phyloP scores from a whole-genome alignment of 2,113 vertebrate species.

The Scomber scombrus region DNA sequence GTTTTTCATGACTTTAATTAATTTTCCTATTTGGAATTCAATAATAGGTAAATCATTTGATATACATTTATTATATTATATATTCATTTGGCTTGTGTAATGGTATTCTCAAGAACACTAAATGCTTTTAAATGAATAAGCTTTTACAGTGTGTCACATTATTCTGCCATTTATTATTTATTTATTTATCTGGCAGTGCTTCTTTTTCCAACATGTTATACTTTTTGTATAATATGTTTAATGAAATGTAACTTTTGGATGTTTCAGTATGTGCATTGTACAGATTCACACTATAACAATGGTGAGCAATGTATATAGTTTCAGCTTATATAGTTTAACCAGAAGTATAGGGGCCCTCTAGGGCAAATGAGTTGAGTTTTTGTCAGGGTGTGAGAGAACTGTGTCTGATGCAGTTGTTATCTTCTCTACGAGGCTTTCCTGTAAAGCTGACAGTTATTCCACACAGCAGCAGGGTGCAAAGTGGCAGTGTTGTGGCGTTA shows the following conservation, averaged over 20 bases:
- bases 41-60: background rate
- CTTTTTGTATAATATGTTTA: background rate
- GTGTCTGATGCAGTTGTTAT: background rate
- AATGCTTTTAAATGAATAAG: too few relatives aligned
- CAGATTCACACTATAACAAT: background rate
- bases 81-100: background rate
- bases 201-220: background rate
- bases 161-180: too few relatives aligned
- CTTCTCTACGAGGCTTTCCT: conserved; percentile 29
- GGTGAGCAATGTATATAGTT: background rate
- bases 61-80: background rate
- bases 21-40: conserved; percentile 2
- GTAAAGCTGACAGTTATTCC: conserved; percentile 57
- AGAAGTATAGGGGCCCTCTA: background rate
- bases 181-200: too few relatives aligned
- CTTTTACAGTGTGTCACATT: too few relatives aligned
- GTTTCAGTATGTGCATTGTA: background rate
- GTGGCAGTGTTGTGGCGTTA: conserved; percentile 70
- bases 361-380: background rate
- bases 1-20: conserved; percentile 26
- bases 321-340: background rate
- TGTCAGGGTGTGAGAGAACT: background rate
- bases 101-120: too few relatives aligned
- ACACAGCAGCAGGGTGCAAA: conserved; percentile 72
- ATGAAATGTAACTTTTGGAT: background rate